Percentiles rank a stretch among this genome's conserved stretches.
These are phyloP conservation scores for Ptychoptera contaminata DNA, from an alignment of 2,888 invertebrate species.

Conservation along the genomic window DNA sequence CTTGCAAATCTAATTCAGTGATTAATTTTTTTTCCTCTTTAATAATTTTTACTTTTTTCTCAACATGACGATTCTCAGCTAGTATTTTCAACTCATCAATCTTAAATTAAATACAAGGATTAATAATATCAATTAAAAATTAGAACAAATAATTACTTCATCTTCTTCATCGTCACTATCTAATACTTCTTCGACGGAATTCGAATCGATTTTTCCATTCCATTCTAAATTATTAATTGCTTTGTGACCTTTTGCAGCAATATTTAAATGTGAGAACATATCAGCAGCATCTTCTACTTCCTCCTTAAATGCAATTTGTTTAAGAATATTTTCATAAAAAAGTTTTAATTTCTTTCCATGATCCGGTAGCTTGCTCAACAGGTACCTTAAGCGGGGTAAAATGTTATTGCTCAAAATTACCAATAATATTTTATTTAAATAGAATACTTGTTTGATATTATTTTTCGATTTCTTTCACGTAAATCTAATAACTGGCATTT, in stretches of 20 bases:
- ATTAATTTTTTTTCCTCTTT: constrained; percentile 18
- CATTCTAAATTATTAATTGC: constrained; percentile 24
- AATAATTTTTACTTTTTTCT: constrained; percentile 19
- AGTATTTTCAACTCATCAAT: constrained; percentile 22
- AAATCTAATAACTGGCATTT: too few relatives aligned
- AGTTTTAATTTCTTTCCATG: constrained; percentile 25
- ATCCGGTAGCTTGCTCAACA: constrained; percentile 21
- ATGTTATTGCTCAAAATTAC: too few relatives aligned
- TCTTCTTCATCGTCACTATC: constrained; percentile 11
- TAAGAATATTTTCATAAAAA: constrained; percentile 19
- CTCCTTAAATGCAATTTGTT: constrained; percentile 20
- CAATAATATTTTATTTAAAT: neutral
- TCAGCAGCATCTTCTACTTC: constrained; percentile 22
- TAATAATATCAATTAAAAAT: too few relatives aligned
- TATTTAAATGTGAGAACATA: constrained; percentile 24
- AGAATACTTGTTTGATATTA: too few relatives aligned
- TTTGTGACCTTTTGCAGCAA: constrained; percentile 19
- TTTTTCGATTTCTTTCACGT: too few relatives aligned
- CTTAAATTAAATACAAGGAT: too few relatives aligned
- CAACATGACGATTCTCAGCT: constrained; percentile 23
- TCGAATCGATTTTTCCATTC: constrained; percentile 17
- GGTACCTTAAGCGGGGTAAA: constrained; percentile 14
- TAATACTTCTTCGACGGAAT: constrained; percentile 7
- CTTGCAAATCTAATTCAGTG: constrained; percentile 22
- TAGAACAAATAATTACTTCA: constrained; percentile 7